phyloP scores from a whole-genome alignment of 53 echinoderm and acorn worm species.

The Crossaster papposus region DNA sequence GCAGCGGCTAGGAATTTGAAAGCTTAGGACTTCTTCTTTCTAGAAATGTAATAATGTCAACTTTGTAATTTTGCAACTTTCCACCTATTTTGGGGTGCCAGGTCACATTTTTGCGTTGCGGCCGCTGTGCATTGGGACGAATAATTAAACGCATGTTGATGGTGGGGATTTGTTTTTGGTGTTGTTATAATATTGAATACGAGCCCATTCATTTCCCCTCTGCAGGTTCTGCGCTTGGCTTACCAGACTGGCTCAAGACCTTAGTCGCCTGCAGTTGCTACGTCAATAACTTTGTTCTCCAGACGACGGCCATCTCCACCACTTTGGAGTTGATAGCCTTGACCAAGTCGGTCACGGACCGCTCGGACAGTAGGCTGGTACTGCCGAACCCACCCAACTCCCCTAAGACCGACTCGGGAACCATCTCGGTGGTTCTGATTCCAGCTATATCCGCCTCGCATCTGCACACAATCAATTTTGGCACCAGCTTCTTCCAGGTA shows the following conservation, averaged over 20 bases:
- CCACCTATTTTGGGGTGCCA: no score
- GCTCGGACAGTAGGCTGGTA: conserved; percentile 70
- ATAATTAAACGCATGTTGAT: no score
- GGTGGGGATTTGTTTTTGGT: not conserved
- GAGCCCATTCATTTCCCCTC: not conserved
- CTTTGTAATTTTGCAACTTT: no score
- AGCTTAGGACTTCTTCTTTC: no score
- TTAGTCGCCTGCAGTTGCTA: conserved; percentile 84
- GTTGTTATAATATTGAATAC: not conserved
- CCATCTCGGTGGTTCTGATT: conserved; percentile 90
- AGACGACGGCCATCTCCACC: conserved; percentile 87
- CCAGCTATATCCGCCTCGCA: conserved; percentile 91
- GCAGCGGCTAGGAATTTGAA: no score
- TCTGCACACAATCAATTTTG: conserved; percentile 85
- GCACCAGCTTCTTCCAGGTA: conserved; percentile 96
- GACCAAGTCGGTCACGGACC: conserved; percentile 86
- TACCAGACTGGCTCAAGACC: conserved; percentile 95
- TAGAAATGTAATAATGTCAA: no score
- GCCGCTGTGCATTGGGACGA: no score
- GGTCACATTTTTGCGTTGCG: no score
- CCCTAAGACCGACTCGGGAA: conserved; percentile 78
- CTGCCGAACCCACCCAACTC: conserved; percentile 96
- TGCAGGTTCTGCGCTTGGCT: conserved; percentile 74
- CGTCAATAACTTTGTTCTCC: conserved; percentile 80
- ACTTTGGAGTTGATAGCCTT: conserved; percentile 88